These are phyloP conservation scores for Ariopsis seemanni DNA, from an alignment of 2,113 vertebrate genomes.

Conservation along the genomic window DNA sequence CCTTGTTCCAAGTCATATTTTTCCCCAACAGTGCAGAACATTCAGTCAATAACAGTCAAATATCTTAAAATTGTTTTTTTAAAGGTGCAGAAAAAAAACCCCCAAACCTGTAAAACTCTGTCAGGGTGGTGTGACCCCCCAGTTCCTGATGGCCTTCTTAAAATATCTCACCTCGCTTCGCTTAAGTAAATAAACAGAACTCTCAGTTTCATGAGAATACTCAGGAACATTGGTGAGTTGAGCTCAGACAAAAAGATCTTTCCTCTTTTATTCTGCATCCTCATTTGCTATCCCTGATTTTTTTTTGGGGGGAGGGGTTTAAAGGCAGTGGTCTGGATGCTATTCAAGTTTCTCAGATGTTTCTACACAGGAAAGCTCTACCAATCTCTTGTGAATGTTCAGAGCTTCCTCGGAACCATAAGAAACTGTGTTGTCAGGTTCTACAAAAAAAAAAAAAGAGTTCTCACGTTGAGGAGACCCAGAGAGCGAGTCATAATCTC, in stretches of 20 bases:
- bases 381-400: neutral
- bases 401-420: neutral
- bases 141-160: neutral
- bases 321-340: too few relatives aligned
- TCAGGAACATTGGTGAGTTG: neutral
- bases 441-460: neutral
- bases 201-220: neutral
- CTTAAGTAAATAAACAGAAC: neutral
- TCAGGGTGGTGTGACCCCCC: neutral
- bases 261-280: neutral
- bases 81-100: neutral
- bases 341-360: too few relatives aligned
- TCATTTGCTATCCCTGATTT: neutral
- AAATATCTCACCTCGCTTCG: neutral
- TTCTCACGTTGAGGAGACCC: neutral
- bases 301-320: neutral
- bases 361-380: too few relatives aligned
- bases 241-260: neutral
- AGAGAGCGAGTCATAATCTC: neutral
- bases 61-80: neutral
- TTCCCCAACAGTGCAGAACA: neutral
- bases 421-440: neutral
- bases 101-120: neutral
- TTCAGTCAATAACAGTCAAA: constrained; percentile 3
- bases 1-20: constrained; percentile 56